Conservation (phyloP, 2,888 invertebrate species). For the Perizoma flavofasciatum region DNA sequence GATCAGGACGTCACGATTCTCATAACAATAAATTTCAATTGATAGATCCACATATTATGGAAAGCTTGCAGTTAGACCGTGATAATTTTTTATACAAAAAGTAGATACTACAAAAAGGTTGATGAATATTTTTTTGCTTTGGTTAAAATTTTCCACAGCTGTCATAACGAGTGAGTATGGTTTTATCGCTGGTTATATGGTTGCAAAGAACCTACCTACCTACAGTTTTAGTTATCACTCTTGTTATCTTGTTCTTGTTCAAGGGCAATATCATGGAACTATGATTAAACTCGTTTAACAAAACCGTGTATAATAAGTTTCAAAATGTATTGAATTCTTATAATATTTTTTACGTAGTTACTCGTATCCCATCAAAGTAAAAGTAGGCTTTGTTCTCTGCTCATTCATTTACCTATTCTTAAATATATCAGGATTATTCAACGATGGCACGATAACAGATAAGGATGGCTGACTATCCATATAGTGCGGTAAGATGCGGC, state of each 20-base stretch:
- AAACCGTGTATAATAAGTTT: conserved; percentile 13
- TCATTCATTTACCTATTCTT: no score
- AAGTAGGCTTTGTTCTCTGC: no score
- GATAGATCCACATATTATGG: conserved; percentile 10
- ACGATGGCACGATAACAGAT: conserved; percentile 9
- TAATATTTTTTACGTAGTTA: no score
- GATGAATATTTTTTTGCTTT: conserved; percentile 10
- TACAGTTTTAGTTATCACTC: conserved; percentile 27
- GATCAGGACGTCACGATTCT: conserved; percentile 29
- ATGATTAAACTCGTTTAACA: conserved; percentile 39
- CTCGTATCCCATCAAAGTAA: no score
- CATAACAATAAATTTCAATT: conserved; percentile 28
- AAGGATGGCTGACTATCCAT: conserved; percentile 37
- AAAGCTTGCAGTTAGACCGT: conserved; percentile 13
- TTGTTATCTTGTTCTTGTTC: conserved; percentile 50
- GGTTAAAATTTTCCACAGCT: conserved; percentile 38
- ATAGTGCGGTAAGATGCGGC: conserved; percentile 40
- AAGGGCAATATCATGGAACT: conserved; percentile 57
- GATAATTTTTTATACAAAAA: conserved; percentile 9
- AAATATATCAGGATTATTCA: no score
- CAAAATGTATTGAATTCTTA: no score
- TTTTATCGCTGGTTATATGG: conserved; percentile 43
- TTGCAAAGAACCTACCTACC: conserved; percentile 24
- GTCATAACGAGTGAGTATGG: conserved; percentile 12
- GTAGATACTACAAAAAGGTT: conserved; percentile 12